A percentile compares a stretch with the other conserved stretches of the same genome.
phyloP scores from a whole-genome alignment of 2,113 vertebrate species.

The Callopanchax toddi region DNA sequence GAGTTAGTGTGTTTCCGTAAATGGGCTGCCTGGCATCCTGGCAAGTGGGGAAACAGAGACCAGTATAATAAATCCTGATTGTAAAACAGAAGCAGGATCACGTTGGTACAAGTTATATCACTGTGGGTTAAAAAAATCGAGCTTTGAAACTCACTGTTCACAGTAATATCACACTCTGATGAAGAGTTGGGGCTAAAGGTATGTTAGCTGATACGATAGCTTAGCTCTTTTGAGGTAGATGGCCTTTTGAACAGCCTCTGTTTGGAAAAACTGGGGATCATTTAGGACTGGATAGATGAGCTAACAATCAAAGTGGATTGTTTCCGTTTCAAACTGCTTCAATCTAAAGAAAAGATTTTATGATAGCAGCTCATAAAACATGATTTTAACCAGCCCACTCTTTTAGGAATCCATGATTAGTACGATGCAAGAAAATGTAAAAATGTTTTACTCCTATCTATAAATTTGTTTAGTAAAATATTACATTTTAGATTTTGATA shows the following conservation, averaged over 20 bases:
- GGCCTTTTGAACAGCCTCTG: neutral
- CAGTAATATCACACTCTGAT: neutral
- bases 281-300: neutral
- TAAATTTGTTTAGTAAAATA: no score
- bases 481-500: no score
- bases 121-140: neutral
- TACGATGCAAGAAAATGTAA: no score
- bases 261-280: no score
- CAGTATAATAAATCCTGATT: conserved; percentile 19
- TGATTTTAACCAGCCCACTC: no score
- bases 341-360: neutral
- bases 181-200: neutral
- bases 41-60: neutral
- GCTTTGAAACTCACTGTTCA: neutral
- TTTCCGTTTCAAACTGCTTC: neutral
- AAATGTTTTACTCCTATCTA: no score
- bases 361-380: no score
- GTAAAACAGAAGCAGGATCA: conserved; percentile 18
- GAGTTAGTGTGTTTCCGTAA: neutral
- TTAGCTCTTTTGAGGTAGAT: neutral
- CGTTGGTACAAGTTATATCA: neutral
- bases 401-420: no score
- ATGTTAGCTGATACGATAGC: neutral
- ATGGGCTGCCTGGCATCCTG: conserved; percentile 8
- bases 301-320: neutral